phyloP scores from a whole-genome alignment of 2,888 invertebrate genomes.

The Epinotia nisella region DNA sequence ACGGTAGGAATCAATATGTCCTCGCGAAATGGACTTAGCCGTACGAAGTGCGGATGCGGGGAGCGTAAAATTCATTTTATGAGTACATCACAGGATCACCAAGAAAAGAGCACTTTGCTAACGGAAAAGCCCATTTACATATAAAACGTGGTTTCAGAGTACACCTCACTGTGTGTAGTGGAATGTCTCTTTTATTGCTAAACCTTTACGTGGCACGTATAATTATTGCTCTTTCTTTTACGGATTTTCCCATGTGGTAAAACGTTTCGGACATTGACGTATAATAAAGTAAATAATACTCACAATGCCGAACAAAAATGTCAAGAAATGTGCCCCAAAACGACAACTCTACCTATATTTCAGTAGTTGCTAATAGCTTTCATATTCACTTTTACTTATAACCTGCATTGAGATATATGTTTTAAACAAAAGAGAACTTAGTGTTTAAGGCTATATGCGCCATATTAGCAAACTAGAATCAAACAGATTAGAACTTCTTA shows the following conservation, averaged over 20 bases:
- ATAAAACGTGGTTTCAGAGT: conserved; percentile 55
- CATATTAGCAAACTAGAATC: no score
- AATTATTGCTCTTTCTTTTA: conserved; percentile 18
- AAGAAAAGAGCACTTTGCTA: conserved; percentile 69
- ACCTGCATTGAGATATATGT: no score
- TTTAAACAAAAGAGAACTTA: no score
- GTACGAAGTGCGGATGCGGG: conserved; percentile 50
- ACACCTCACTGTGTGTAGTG: conserved; percentile 39
- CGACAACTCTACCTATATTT: no score
- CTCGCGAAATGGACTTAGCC: conserved; percentile 41
- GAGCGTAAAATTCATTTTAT: conserved; percentile 67
- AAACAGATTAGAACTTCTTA: no score
- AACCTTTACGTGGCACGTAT: conserved; percentile 28
- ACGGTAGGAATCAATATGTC: conserved; percentile 33
- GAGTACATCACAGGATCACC: conserved; percentile 66
- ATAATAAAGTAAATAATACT: no score
- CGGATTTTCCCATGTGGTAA: not conserved
- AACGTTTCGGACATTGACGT: no score
- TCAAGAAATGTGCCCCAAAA: no score
- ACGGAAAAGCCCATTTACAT: conserved; percentile 71
- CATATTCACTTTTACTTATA: no score
- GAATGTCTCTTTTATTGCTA: conserved; percentile 37
- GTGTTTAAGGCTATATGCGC: no score
- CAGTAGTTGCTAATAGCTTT: no score
- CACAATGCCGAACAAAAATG: no score